Evolutionary conservation across 2,797 vertebrate species (phyloP), one percentile per base, ranked within the genome.

Genomic region (Tympanoctomys barrerae): DNA sequence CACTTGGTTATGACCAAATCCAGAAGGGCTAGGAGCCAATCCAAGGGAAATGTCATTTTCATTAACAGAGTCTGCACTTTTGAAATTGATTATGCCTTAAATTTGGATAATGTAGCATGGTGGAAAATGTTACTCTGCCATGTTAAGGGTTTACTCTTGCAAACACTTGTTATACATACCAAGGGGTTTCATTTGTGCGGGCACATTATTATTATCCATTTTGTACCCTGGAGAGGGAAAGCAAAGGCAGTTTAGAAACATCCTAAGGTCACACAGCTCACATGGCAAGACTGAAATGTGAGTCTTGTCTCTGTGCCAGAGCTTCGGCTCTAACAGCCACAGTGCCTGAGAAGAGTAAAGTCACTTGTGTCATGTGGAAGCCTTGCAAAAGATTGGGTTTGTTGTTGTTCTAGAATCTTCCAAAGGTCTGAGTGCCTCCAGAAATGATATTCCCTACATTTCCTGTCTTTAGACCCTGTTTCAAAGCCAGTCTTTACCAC

Each of bases 401-500:
- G 12, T 52, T 70, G 22, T 12, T 88, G 61, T 77, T 92, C 91
- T 95, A 82, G 92, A 94, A 88, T 68, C 81, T 96, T 94, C 80
- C 2, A 4, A 87, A 80, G 52, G 46, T 83, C 36, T 64, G 54
- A 85, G 36, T 39, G 18, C 49, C 46, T 84, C 11, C 19, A 64
- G 78, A 94, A 90, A 61, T 49, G 3, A 26, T n/a, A 89, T 95
- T 59, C 84, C 57, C n/a, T 57, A 59, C 11, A 33, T 21, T 46
- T 85, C 26, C 80, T 70, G 24, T 70, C 59, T 46, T 31, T 5
- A 5, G 19, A 66, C 54, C 10, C 68, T 46, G 36, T 62, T 7
- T 33, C 57, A 70, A 94, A 84, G 85, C 49, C 1, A 13, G 49
- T 49, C 61, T 66, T 42, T 18, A 90, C 78, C 39, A 28, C 68